Percentiles rank a stretch among this genome's conserved stretches.
phyloP scores from a whole-genome alignment of 2,797 vertebrate species.

The Perodicticus potto region DNA sequence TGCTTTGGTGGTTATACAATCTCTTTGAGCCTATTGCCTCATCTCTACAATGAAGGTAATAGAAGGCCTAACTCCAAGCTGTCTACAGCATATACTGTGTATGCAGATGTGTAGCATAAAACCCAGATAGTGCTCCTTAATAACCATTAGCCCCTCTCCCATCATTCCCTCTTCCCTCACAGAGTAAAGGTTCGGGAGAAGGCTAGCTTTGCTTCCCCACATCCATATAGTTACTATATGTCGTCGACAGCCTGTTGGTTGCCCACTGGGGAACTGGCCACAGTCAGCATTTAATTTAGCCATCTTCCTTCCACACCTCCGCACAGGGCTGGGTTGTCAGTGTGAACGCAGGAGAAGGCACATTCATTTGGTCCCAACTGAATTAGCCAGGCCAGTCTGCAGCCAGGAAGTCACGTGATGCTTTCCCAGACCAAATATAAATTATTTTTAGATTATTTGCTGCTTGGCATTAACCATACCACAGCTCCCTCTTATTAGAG shows the following conservation, averaged over 20 bases:
- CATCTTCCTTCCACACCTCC: conserved; percentile 49
- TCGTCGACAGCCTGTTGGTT: not conserved
- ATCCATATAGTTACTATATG: rapidly evolving
- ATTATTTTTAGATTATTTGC: conserved; percentile 72
- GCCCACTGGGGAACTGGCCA: not conserved
- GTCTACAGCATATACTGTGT: not conserved
- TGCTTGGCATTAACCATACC: conserved; percentile 60
- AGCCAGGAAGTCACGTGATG: conserved; percentile 74
- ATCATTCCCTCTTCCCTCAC: not conserved
- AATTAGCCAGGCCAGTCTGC: conserved; percentile 67
- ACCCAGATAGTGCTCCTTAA: not conserved
- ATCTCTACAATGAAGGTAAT: not conserved
- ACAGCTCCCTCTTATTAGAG: conserved; percentile 57
- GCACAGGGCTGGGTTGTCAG: not conserved
- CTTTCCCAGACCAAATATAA: conserved; percentile 75
- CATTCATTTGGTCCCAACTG: conserved; percentile 69
- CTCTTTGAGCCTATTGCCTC: not conserved
- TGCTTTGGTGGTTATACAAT: not conserved
- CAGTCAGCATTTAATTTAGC: not conserved
- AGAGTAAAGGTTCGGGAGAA: not conserved
- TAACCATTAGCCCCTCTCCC: not conserved
- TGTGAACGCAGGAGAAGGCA: conserved; percentile 3
- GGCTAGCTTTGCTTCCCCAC: not conserved
- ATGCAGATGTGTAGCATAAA: not conserved
- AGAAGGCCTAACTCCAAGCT: not conserved